These are phyloP conservation scores for Tetramorium alpestre DNA, from an alignment of 1,140 invertebrate genomes.

Conservation along the genomic window DNA sequence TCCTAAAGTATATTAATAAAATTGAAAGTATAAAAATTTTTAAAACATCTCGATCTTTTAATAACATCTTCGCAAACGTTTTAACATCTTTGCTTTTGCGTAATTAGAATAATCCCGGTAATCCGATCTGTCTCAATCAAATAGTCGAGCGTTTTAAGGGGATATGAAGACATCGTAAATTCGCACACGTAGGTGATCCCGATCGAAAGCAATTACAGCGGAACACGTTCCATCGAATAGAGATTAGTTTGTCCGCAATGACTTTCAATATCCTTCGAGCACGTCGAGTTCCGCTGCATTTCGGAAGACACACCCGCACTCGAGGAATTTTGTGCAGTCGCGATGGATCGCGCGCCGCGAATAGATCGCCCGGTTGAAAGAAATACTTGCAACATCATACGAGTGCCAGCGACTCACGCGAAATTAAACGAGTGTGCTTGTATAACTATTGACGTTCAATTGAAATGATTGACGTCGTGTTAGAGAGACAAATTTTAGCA, in stretches of 20 bases:
- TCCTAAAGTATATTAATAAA: not conserved
- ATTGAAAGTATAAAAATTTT: not conserved
- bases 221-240: conserved; percentile 69
- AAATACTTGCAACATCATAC: conserved; percentile 45
- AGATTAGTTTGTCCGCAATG: conserved; percentile 68
- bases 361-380: conserved; percentile 27
- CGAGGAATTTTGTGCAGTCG: conserved; percentile 43
- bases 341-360: conserved; percentile 17
- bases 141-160: conserved; percentile 42
- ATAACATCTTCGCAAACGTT: not conserved
- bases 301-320: conserved; percentile 18
- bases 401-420: not conserved
- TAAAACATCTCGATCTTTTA: not conserved
- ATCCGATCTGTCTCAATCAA: conserved; percentile 32
- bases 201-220: conserved; percentile 71
- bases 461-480: conserved; percentile 23
- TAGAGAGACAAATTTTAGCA: conserved; percentile 47
- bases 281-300: conserved; percentile 31
- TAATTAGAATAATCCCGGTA: conserved; percentile 33
- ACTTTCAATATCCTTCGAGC: conserved; percentile 67
- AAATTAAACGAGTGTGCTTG: conserved; percentile 49
- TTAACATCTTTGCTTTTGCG: not conserved
- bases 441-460: conserved; percentile 20
- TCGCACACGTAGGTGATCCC: conserved; percentile 56
- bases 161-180: conserved; percentile 70